phyloP scores from a whole-genome alignment of 2,113 vertebrate genomes.

The Seriola aureovittata region DNA sequence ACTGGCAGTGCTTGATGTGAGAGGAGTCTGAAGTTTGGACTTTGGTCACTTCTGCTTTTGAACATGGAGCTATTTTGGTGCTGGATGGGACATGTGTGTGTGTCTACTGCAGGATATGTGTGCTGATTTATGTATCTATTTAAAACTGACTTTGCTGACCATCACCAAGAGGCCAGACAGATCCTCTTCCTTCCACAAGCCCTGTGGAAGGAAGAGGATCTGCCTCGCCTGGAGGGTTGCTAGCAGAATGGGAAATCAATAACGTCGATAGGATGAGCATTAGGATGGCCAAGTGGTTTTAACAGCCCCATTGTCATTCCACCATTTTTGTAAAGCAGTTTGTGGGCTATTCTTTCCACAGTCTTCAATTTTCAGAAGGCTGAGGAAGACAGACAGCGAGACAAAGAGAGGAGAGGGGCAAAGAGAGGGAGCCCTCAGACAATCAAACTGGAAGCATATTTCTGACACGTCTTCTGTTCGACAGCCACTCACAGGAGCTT shows the following conservation, averaged over 20 bases:
- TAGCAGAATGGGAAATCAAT: slow-evolving; percentile 83
- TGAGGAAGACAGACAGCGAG: slow-evolving; percentile 64
- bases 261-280: slow-evolving; percentile 77
- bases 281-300: slow-evolving; percentile 76
- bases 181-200: slow-evolving; percentile 43
- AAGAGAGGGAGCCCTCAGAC: slow-evolving; percentile 34
- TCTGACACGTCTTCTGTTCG: slow-evolving; percentile 54
- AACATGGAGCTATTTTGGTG: slow-evolving; percentile 38
- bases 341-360: slow-evolving; percentile 56
- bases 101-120: background rate
- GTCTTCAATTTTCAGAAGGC: slow-evolving; percentile 59
- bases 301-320: slow-evolving; percentile 75
- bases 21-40: slow-evolving; percentile 59
- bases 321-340: slow-evolving; percentile 68
- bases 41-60: slow-evolving; percentile 58
- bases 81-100: background rate
- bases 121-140: slow-evolving; percentile 44
- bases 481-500: slow-evolving; percentile 57
- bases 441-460: slow-evolving; percentile 63
- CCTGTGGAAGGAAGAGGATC: background rate
- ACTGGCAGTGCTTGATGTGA: slow-evolving; percentile 56
- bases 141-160: slow-evolving; percentile 66
- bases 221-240: slow-evolving; percentile 52
- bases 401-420: slow-evolving; percentile 49
- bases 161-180: slow-evolving; percentile 20